Conservation (phyloP, 2,797 vertebrate species). For the Sebastes glaucus region DNA sequence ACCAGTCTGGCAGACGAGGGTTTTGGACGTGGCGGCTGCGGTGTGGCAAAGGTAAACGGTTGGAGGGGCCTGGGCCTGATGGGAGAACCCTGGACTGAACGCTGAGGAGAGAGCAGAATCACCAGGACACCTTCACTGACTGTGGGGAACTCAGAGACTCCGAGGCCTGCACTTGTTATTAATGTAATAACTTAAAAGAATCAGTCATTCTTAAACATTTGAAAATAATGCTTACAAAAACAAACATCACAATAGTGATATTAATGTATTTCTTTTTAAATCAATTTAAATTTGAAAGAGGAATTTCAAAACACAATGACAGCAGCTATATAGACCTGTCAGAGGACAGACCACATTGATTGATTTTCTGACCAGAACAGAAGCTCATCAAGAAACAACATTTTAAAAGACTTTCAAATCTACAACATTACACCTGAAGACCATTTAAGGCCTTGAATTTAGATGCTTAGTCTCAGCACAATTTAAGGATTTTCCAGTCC, state of each 20-base stretch:
- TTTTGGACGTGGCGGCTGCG: conserved; percentile 38
- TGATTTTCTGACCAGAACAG: not conserved
- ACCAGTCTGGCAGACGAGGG: not conserved
- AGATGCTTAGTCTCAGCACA: not conserved
- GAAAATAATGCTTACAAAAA: not conserved
- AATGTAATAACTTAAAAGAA: not conserved
- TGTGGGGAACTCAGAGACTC: not conserved
- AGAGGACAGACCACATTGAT: not conserved
- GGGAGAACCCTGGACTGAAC: conserved; percentile 16
- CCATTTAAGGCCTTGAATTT: not conserved
- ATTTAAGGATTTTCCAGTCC: not conserved
- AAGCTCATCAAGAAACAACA: not conserved
- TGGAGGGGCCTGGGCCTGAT: not conserved
- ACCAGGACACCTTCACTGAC: not conserved
- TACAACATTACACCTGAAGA: not conserved
- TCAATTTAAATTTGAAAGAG: not conserved
- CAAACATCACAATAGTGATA: not conserved
- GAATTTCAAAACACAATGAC: not conserved
- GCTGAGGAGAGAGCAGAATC: conserved; percentile 39
- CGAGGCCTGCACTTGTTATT: not conserved
- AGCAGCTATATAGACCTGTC: not conserved
- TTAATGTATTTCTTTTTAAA: not conserved
- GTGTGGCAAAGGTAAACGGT: conserved; percentile 45
- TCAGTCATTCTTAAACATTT: not conserved
- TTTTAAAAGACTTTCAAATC: not conserved